Percentiles rank a stretch among this genome's conserved stretches.
Conservation (phyloP, 2,113 vertebrate species). For the Lophura nycthemera region DNA sequence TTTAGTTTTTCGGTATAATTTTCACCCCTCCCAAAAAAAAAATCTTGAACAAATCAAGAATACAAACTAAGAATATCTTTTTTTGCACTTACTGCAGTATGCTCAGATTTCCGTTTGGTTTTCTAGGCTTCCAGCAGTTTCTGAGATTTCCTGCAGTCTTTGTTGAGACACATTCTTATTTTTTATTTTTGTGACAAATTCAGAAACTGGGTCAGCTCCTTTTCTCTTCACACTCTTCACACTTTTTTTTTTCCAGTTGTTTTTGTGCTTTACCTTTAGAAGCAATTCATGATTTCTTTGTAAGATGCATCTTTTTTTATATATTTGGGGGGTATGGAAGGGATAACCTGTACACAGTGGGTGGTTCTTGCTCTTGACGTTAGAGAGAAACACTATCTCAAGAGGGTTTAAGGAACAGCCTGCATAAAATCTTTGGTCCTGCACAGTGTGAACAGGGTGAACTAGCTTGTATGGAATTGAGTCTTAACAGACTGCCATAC, state of each 20-base stretch:
- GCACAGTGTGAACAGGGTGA: not conserved
- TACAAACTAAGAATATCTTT: not conserved
- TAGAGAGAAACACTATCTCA: not conserved
- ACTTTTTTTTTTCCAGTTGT: not conserved
- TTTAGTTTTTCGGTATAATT: not conserved
- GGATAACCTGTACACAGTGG: not conserved
- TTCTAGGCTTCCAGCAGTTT: not conserved
- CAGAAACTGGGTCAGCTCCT: constrained; percentile 13
- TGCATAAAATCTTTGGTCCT: not conserved
- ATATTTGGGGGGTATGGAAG: not conserved
- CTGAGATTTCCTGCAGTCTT: not conserved
- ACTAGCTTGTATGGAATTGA: not conserved
- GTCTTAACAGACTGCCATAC: not conserved
- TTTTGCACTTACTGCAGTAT: not conserved
- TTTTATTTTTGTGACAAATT: not conserved
- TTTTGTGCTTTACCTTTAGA: not conserved
- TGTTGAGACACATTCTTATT: not conserved
- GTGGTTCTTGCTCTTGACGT: not conserved
- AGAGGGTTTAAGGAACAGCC: not conserved
- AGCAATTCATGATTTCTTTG: not conserved
- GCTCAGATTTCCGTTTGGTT: not conserved
- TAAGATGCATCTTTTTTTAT: not conserved
- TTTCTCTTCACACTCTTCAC: not conserved
- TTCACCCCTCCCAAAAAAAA: not conserved
- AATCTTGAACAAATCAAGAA: not conserved